Evolutionary conservation across 2,113 vertebrate species (phyloP), one percentile per base, ranked within the genome.

Genomic region (Calidris pygmaea): DNA sequence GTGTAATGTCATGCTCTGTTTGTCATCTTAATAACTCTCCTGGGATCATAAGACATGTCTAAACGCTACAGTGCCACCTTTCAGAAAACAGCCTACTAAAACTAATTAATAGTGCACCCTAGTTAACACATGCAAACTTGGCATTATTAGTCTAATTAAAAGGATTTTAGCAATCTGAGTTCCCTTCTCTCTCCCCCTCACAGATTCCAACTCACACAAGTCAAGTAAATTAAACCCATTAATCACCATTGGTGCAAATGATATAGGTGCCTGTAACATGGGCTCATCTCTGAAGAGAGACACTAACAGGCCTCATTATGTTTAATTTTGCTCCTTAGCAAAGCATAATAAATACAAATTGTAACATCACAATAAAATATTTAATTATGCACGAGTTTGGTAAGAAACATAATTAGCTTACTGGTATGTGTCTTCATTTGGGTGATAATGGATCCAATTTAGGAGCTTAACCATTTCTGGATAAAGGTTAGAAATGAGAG

Each of bases 121-220:
- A 95, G 95, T 98, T 98, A 98, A 96, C 96, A 96, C 93, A 96
- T 95, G 96, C 96, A 97, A 93, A 98, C 97, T 98, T 98, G 96
- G 81, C 94, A 98, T 98, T 98, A 98, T 98, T 98, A 97, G 97
- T 91, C 96, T 98, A 98, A 98, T 98, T 98, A 98, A 98, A 97
- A 94, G 95, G 92, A 95, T 97, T 98, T 97, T 97, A 97, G 93
- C 95, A 97, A 89, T 89, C 89, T 26, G 55, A 97, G 65, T 93
- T 93, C 72, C 65, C 30, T 95, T 86, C 48, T 91, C 71, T 92
- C 71, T 89, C 62, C 80, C 87, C 79, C 47, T 95, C 85, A 82
- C 93, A 62, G 84, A 96, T 84, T 95, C 91, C 79, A 95, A 85
- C 73, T 68, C 93, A 94, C 70, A 75, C 93, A 84, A 97, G 93